Evolutionary conservation across 2,888 invertebrate genomes (phyloP), one percentile per base, ranked within the genome.

Genomic region (Sesia apiformis): DNA sequence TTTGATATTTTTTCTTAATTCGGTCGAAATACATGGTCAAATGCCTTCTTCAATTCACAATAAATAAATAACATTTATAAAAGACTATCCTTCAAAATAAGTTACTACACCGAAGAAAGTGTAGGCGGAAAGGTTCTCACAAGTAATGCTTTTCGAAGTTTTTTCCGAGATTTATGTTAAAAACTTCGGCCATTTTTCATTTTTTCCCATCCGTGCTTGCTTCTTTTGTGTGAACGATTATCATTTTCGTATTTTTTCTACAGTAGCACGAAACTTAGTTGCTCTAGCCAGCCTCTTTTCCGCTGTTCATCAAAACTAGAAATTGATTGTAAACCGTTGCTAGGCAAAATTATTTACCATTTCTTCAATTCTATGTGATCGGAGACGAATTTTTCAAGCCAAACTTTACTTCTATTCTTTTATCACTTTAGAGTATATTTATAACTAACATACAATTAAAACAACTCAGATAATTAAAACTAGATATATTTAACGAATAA

Each of bases 151-250:
- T 82, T 81, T 75, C 62, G 66, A 75, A 80, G 78, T 79, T 81
- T 79, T 72, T 66, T 70, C 58, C 63, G 64, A 84, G 87, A 88
- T 88, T 88, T 88, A 88, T 87, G 86, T 83, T 78, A 71, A 82
- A 85, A 88, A 88, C 79, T 88, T 88, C 58, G 67, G 65, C 76
- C 81, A 84, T 88, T 86, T 82, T 79, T 88, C 88, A 85, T 84
- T 80, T 82, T 80, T 75, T 76, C 70, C 69, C 65, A 53, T 66
- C 65, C 64, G 59, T 64, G 63, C 59, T 58, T 67, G 65, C 65
- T 70, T 66, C 73, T 78, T 73, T 78, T 74, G 77, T 81, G 78
- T 78, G 81, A 81, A 81, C 81, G 85, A 85, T 86, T 85, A 86
- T 86, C 81, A 78, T 84, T 79, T 79, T 72, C 67, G 60, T 75